Base-by-base conservation (phyloP, 2,797 vertebrate genomes). In the Oceanodroma leucorhoa region DNA sequence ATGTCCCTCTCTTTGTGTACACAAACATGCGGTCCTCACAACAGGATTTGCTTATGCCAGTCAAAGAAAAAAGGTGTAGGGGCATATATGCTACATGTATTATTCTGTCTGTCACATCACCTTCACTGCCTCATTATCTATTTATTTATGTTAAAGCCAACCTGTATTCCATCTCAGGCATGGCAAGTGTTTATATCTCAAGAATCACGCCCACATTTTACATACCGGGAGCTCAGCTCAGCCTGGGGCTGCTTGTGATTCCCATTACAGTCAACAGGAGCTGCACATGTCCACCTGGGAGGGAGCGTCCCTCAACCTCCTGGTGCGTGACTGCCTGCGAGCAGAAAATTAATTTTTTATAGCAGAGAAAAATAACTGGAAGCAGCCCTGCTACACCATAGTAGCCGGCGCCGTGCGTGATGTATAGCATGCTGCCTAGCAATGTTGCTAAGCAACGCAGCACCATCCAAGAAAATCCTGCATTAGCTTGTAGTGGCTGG, bases 401-500 rank as follows among this genome's bases (percentile, higher is more conserved):
- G 93, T 87, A 70, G 64, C 95, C 92, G 2, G 93, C 19, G 21
- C 95, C 1, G 81, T 69, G 96, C 72, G 32, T 84, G 97, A 88
- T 79, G 96, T 96, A 96, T 94, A 94, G 86, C 93, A 91, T 94
- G 70, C 97, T 96, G 97, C 97, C 96, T 91, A 95, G 84, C 77
- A 10, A 80, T 93, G 98, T 98, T 98, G 98, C 98, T 97, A 98
- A 97, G 98, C 98, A 98, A 98, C 98, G 3, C 83, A 73, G 84
- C 95, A 94, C 94, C 97, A 97, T 97, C 97, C 94, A 90, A 97
- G 97, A 97, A 95, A 97, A 97, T 96, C 91, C 94, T 86, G 96
- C 97, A 90, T 95, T 92, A 76, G 94, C 95, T 95, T 7, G 71
- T 51, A 87, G 93, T 93, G 90, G 87, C 96, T 90, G 88, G 94